Evolutionary conservation across 2,888 invertebrate genomes (phyloP).

Genomic region (Zonitis immaculata): DNA sequence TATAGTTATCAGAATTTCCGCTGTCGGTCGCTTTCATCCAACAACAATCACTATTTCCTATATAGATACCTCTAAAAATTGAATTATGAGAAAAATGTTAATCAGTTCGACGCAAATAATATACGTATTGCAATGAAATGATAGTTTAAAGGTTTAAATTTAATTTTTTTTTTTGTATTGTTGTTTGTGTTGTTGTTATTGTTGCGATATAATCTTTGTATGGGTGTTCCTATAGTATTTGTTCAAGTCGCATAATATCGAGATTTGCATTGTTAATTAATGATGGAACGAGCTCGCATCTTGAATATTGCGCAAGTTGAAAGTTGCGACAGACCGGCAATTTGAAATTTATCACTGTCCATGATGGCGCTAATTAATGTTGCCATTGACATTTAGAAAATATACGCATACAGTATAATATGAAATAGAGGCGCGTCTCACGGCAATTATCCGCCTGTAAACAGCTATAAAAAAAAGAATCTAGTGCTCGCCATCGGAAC

Average conservation of each 20-base stretch:
- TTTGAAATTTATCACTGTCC: conserved; percentile 4
- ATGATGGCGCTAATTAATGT: conserved; percentile 7
- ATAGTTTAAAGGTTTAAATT: neutral
- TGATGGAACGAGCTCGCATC: conserved; percentile 3
- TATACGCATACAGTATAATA: conserved; percentile 1
- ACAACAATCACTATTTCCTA: neutral
- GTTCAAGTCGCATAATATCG: neutral
- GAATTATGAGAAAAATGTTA: neutral
- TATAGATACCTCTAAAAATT: neutral
- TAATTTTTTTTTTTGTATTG: neutral
- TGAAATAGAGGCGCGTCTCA: conserved; percentile 7
- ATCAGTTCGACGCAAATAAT: neutral
- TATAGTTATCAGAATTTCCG: neutral
- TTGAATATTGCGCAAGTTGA: conserved; percentile 1
- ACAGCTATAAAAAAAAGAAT: conserved; percentile 4
- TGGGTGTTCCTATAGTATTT: conserved; percentile 1
- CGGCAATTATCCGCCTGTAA: conserved; percentile 7
- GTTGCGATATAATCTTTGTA: neutral
- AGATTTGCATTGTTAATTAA: conserved; percentile 5
- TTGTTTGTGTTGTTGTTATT: neutral
- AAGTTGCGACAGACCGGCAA: conserved; percentile 2
- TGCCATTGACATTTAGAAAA: conserved; percentile 7
- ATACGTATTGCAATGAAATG: neutral
- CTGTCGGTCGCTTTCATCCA: neutral
- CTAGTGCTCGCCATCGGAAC: conserved; percentile 2